phyloP scores from a whole-genome alignment of 2,888 invertebrate species.

The Harpalus rufipes region DNA sequence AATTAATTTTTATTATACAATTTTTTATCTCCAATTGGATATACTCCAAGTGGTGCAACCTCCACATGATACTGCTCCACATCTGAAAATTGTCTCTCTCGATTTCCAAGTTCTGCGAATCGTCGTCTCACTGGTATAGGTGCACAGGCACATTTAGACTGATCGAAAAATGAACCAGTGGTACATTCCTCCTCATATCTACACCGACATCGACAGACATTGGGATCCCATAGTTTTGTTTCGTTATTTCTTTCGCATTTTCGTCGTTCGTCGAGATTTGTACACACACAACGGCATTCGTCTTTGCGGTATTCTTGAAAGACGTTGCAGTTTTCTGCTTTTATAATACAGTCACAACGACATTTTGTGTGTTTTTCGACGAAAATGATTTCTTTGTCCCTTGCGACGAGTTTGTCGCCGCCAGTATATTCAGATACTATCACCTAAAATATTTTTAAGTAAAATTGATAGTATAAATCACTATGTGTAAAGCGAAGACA shows the following conservation, averaged over 20 bases:
- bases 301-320: slow-evolving; percentile 80
- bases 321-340: slow-evolving; percentile 80
- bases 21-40: neutral
- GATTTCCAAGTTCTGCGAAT: slow-evolving; percentile 64
- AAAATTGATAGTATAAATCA: neutral
- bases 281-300: slow-evolving; percentile 82
- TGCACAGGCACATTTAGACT: slow-evolving; percentile 79
- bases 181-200: slow-evolving; percentile 80
- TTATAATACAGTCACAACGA: slow-evolving; percentile 81
- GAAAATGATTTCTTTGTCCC: slow-evolving; percentile 78
- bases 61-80: slow-evolving; percentile 16
- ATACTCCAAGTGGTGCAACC: neutral
- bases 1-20: neutral
- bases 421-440: slow-evolving; percentile 77
- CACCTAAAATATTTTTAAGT: slow-evolving; percentile 74
- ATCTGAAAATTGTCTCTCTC: slow-evolving; percentile 3
- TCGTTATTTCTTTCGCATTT: slow-evolving; percentile 79
- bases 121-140: slow-evolving; percentile 71
- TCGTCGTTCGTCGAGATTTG: slow-evolving; percentile 80
- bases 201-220: slow-evolving; percentile 82
- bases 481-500: too few species aligned
- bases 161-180: slow-evolving; percentile 81
- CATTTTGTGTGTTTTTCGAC: slow-evolving; percentile 82
- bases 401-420: slow-evolving; percentile 74
- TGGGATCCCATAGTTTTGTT: slow-evolving; percentile 82